Evolutionary conservation across 1,140 invertebrate species (phyloP).

Genomic region (Diabrotica undecimpunctata): DNA sequence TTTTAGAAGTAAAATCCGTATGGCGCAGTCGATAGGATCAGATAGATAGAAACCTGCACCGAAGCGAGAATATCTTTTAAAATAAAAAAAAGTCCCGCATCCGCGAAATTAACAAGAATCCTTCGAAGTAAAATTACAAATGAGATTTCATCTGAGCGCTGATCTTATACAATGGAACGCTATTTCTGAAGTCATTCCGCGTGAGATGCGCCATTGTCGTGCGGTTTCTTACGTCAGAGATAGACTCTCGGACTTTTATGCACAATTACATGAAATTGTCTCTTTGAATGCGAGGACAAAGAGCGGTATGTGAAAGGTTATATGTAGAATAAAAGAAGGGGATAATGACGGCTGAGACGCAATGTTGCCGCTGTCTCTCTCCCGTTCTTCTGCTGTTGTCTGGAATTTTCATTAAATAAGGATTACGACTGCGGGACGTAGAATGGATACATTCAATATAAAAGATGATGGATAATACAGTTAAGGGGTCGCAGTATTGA

Average conservation of each 20-base stretch:
- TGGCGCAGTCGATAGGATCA: too few species aligned
- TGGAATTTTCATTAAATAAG: conserved; percentile 48
- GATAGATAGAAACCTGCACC: too few species aligned
- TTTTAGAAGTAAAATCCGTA: too few species aligned
- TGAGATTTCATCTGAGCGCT: conserved; percentile 25
- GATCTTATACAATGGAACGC: conserved; percentile 30
- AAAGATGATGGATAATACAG: background rate
- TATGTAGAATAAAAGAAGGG: conserved; percentile 47
- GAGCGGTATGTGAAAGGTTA: conserved; percentile 44
- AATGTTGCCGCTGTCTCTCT: conserved; percentile 25
- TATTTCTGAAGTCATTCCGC: conserved; percentile 41
- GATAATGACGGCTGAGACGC: conserved; percentile 41
- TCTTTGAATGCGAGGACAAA: conserved; percentile 40
- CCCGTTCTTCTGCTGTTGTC: conserved; percentile 19
- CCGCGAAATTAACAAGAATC: conserved; percentile 4
- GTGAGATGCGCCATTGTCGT: conserved; percentile 34
- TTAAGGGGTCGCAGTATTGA: background rate
- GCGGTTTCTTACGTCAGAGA: conserved; percentile 25
- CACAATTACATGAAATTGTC: conserved; percentile 43
- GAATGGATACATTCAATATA: conserved; percentile 2
- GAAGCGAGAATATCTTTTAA: background rate
- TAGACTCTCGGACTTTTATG: conserved; percentile 37
- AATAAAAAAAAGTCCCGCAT: background rate
- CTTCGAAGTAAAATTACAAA: conserved; percentile 26
- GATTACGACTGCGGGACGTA: conserved; percentile 33